Percentiles rank a stretch among this genome's conserved stretches.
These are phyloP conservation scores for Dissostichus mawsoni DNA, from an alignment of 2,113 vertebrate genomes.

Conservation along the genomic window DNA sequence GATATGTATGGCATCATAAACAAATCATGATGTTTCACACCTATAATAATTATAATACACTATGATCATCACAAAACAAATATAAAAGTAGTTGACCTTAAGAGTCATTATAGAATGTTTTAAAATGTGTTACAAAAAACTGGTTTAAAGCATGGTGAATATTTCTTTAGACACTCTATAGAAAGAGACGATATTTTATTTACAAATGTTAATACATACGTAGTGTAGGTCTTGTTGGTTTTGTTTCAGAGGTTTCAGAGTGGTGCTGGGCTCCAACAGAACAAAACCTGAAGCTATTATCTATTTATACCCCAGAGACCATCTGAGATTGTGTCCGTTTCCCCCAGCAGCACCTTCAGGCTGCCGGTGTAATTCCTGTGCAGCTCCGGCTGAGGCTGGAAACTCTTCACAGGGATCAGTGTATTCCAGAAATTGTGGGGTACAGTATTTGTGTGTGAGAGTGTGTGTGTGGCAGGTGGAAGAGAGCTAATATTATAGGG, in stretches of 20 bases:
- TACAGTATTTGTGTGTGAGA: conserved; percentile 4
- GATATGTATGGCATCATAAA: too few relatives aligned
- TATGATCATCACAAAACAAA: too few relatives aligned
- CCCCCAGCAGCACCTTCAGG: conserved; percentile 55
- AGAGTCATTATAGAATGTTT: too few relatives aligned
- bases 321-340: conserved; percentile 46
- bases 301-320: conserved; percentile 63
- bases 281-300: conserved; percentile 34
- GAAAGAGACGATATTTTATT: neutral
- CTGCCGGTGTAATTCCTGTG: conserved; percentile 64
- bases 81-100: too few relatives aligned
- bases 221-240: conserved; percentile 3
- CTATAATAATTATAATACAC: too few relatives aligned
- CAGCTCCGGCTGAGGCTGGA: conserved; percentile 52
- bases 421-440: conserved; percentile 56
- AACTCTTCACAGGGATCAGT: conserved; percentile 65
- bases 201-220: neutral
- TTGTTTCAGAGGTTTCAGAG: conserved; percentile 27
- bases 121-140: too few relatives aligned
- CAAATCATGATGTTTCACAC: too few relatives aligned
- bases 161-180: too few relatives aligned
- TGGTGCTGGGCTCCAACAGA: conserved; percentile 23
- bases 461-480: conserved; percentile 12
- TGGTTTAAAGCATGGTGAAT: too few relatives aligned
- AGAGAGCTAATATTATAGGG: conserved; percentile 56